Base-by-base conservation (phyloP, 2,888 invertebrate genomes). In the Aspidiotus rigidus region DNA sequence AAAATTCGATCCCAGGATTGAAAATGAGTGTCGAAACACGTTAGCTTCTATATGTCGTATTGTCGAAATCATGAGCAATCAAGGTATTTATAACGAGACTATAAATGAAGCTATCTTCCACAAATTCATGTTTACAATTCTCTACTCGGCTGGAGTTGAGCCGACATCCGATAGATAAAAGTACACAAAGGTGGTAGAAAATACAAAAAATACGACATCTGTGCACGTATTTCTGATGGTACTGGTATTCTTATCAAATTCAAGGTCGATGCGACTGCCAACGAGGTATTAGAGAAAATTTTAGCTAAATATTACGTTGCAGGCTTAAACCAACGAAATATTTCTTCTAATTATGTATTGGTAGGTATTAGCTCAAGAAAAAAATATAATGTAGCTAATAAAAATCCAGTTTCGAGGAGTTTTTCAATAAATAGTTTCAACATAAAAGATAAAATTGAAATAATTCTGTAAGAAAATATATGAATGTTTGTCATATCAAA, bases 201-300 rank as follows among this genome's bases (percentile, higher is more conserved):
- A 17, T 59, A 59, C 28, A 59, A 17, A 59, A 59, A 59, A 59
- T 59, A 59, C 28, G 60, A 59, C 28, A 11, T 59, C 17, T 59
- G 60, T 13, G 60, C 28, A 59, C 60, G 60, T 59, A 59, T 59
- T 59, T 59, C 17, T 59, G 60, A 59, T 59, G 60, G 60, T 59
- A 17, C 28, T 17, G 60, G 60, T 59, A 59, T 59, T 7, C 60
- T 59, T 59, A 17, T 59, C 60, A 39, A 59, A 59, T 59, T 59
- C 28, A 39, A 59, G 28, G 28, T 59, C 28, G 60, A 59, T 59
- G 60, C 15, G 60, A 59, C 28, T 59, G 60, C 60, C 28, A 13
- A 59, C 28, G 28, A 17, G 28, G 60, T 39, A 59, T 39, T 59
- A 17, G 60, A 59, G 10, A 59, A 59, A 59, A 59, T 59, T 11